These are phyloP conservation scores for Xenopus laevis DNA, from an alignment of 2,113 vertebrate species.

Conservation along the genomic window DNA sequence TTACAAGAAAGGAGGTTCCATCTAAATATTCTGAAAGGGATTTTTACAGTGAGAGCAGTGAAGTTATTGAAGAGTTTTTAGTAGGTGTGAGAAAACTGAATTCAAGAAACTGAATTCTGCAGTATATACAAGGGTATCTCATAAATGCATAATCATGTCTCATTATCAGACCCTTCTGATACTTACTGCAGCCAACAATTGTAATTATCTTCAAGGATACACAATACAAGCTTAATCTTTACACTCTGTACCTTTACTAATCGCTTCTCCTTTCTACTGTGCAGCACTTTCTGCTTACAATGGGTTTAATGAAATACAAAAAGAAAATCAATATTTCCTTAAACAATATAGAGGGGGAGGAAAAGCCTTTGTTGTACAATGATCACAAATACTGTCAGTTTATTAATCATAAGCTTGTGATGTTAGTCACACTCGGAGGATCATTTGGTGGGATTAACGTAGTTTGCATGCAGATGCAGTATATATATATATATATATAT, in stretches of 20 bases:
- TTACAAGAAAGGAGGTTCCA: too few species aligned
- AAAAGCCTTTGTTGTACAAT: conserved; percentile 12
- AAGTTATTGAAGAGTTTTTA: too few species aligned
- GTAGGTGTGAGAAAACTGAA: too few species aligned
- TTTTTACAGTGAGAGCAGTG: too few species aligned
- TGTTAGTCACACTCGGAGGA: conserved; percentile 15
- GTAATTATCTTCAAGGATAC: conserved; percentile 35
- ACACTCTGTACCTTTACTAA: background rate
- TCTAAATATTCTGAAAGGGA: too few species aligned
- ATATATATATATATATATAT: too few species aligned
- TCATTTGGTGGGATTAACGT: conserved; percentile 18
- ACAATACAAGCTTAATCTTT: conserved; percentile 14
- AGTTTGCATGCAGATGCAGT: too few species aligned
- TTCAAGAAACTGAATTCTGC: background rate
- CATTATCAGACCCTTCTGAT: background rate
- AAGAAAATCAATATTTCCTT: conserved; percentile 16
- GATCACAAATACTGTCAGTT: conserved; percentile 44
- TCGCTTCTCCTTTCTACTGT: background rate
- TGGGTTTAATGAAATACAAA: background rate
- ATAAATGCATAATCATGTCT: conserved; percentile 29
- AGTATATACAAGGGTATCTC: background rate
- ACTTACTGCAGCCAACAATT: conserved; percentile 1
- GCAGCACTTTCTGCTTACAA: conserved; percentile 13
- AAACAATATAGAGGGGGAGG: background rate
- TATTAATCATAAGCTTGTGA: conserved; percentile 46